Evolutionary conservation across 2,888 invertebrate species (phyloP), one percentile per base, ranked within the genome.

Genomic region (Rhagonycha fulva): DNA sequence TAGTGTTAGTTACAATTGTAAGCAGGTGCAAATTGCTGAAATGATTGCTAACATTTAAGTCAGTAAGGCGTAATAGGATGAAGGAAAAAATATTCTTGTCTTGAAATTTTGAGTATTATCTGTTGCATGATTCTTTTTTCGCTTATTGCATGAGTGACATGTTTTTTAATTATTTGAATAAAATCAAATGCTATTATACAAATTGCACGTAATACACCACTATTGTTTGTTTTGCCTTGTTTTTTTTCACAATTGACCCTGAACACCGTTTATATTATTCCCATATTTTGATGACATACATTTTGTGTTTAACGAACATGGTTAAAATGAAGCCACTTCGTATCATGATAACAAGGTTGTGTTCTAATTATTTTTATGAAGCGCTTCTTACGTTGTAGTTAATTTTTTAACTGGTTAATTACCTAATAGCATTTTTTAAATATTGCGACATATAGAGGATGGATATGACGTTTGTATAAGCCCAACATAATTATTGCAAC

Each of bases 401-500:
- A 66, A 66, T 66, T 66, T 24, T 26, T 24, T 26, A 24, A 62
- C 63, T 3, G 63, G 7, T 24, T 24, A 66, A 66, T 24, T 66
- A 24, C n/a, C n/a, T n/a, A 66, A 66, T 66, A 24, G 60, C 23
- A 69, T 71, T 67, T 30, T 70, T 70, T 68, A 73, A 77, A 68
- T 68, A 74, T 70, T 23, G 62, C 28, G n/a, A 78, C 76, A 73
- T 32, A 60, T 71, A 78, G 74, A 76, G 71, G 73, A 68, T 75
- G 76, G 74, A 61, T 66, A 73, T 78, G 79, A 79, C 79, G 78
- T 79, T 78, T 75, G 76, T 75, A 71, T 71, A 71, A 76, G 66
- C 78, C 47, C 78, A 78, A 78, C 78, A 78, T 76, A 79, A 79
- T 79, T 78, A 79, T 78, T 76, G 76, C 74, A 76, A 76, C 75